Evolutionary conservation across 2,113 vertebrate species (phyloP), one percentile per base, ranked within the genome.

Genomic region (Diadophis punctatus): DNA sequence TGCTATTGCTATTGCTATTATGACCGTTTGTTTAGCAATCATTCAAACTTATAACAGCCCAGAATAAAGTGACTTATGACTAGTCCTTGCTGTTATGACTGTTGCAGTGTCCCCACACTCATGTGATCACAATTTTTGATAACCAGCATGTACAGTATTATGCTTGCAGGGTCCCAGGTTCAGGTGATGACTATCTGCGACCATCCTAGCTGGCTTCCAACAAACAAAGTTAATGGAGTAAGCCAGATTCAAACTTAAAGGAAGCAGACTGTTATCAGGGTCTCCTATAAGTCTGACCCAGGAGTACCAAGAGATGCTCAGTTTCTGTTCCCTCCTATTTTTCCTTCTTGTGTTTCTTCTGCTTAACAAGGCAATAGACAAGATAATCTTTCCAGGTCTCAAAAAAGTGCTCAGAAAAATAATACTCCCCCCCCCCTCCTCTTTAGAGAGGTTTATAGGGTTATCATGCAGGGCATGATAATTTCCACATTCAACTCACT

Each of bases 391-490:
- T 39, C 74, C 8, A 80, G 34, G 8, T 10, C 34, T 80, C 34
- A 80, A 80, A 80, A 80, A 80, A 22, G 34, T 34, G 2, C 68
- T 74, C 68, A 34, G 63, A 80, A 80, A 80, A 80, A 80, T 80
- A 43, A 80, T 80, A 3, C 3, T 14, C n/a, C n/a, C 4, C 2
- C 1, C 3, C 2, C 74, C 1, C 3, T 1, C 74, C 18, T 8
- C 18, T 43, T 43, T 80, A 80, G 18, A 18, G 74, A 80, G 18
- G 74, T 80, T 80, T 43, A 43, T 80, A 22, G 20, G 34, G 74
- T 22, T 80, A 22, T 43, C 34, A n/a, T 43, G 18, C 18, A 9
- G 74, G 74, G 34, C 74, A 80, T 43, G 18, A 80, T 80, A 80
- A 22, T 80, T 43, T 39, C n/a, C 74, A 22, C 8, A 80, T 80